Conservation (phyloP, 2,797 vertebrate species). For the Labeo calbasu region DNA sequence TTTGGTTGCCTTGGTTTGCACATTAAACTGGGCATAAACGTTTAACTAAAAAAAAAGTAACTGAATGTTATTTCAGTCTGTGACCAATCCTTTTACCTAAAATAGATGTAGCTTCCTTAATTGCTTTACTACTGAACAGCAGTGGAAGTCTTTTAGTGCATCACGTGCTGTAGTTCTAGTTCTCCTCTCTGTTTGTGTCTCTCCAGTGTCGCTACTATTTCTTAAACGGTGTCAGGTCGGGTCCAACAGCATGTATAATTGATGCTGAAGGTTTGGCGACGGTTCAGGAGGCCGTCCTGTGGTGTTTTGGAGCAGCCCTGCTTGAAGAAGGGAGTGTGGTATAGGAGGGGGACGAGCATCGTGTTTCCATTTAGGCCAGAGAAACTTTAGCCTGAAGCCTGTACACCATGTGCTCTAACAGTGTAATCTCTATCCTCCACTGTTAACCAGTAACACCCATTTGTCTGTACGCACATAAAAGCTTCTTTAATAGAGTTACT, state of each 20-base stretch:
- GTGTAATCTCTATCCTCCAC: neutral
- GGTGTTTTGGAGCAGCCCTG: conserved; percentile 21
- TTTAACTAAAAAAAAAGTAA: neutral
- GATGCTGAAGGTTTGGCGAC: conserved; percentile 31
- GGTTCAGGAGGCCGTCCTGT: conserved; percentile 21
- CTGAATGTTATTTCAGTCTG: neutral
- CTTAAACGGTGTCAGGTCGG: conserved; percentile 2
- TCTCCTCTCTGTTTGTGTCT: conserved; percentile 1
- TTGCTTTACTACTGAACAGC: neutral
- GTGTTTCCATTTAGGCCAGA: conserved; percentile 45
- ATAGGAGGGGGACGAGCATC: conserved; percentile 23
- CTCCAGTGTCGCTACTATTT: neutral
- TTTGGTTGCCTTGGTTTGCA: neutral
- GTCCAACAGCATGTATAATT: conserved; percentile 32
- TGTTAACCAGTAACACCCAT: conserved; percentile 16
- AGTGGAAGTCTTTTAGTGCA: neutral
- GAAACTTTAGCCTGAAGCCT: conserved; percentile 48
- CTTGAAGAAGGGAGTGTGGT: neutral
- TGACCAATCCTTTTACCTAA: neutral
- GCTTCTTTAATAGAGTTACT: conserved; percentile 16
- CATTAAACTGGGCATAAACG: neutral
- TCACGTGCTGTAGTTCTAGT: neutral
- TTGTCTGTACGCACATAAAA: conserved; percentile 21
- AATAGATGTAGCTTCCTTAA: neutral
- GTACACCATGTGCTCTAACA: conserved; percentile 30